phyloP scores from a whole-genome alignment of 2,113 vertebrate species.

The Clarias gariepinus region DNA sequence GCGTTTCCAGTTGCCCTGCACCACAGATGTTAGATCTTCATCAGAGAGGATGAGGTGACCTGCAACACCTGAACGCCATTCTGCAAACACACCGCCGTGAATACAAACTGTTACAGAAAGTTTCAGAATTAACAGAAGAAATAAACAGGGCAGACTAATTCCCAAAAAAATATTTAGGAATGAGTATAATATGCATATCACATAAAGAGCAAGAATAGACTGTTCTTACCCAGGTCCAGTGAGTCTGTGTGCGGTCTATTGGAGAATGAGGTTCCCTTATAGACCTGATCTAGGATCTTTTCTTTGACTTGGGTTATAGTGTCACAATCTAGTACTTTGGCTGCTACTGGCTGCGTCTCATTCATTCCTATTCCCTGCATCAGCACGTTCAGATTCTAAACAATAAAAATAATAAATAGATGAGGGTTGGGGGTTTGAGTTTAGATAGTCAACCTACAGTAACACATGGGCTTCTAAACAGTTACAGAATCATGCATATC shows the following conservation, averaged over 20 bases:
- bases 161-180: background rate
- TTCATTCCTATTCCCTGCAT: conserved; percentile 77
- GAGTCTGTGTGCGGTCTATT: conserved; percentile 88
- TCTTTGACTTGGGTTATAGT: conserved; percentile 97
- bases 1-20: conserved; percentile 94
- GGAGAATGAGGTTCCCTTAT: conserved; percentile 88
- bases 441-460: background rate
- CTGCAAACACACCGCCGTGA: conserved; percentile 63
- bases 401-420: background rate
- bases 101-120: background rate
- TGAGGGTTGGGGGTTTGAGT: background rate
- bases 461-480: background rate
- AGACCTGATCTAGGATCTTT: conserved; percentile 95
- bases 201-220: background rate
- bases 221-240: conserved; percentile 88
- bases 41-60: conserved; percentile 96
- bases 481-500: too few species aligned
- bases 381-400: conserved; percentile 86
- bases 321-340: conserved; percentile 92
- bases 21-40: conserved; percentile 92
- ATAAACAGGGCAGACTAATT: conserved; percentile 5
- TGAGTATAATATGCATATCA: background rate
- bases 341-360: conserved; percentile 82
- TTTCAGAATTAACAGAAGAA: conserved; percentile 3
- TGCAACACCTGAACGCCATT: conserved; percentile 94